These are phyloP conservation scores for Micrasema longulum DNA, from an alignment of 1,140 invertebrate genomes.

Conservation along the genomic window DNA sequence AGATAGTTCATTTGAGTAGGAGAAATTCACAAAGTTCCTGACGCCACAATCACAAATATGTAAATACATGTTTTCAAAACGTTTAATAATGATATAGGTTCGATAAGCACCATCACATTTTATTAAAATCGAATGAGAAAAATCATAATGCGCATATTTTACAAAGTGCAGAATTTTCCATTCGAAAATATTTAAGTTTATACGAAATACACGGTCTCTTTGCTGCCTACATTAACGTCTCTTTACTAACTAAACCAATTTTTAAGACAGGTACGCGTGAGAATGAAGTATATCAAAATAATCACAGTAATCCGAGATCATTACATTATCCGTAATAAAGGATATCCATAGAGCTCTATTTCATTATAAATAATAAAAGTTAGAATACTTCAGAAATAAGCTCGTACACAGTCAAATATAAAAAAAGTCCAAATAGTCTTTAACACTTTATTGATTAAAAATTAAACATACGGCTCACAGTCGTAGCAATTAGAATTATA, in stretches of 20 bases:
- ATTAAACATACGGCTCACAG: slow-evolving; percentile 45
- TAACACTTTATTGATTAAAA: slow-evolving; percentile 54
- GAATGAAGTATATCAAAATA: slow-evolving; percentile 9
- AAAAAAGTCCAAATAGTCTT: slow-evolving; percentile 51
- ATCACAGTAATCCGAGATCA: slow-evolving; percentile 26
- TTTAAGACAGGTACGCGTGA: slow-evolving; percentile 5
- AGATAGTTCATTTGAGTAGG: no score
- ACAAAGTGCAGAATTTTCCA: no score
- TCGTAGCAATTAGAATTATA: slow-evolving; percentile 38
- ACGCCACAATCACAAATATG: no score
- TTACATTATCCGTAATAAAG: slow-evolving; percentile 1
- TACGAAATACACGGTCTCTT: no score
- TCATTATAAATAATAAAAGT: slow-evolving; percentile 35
- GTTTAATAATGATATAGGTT: no score
- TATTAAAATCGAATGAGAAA: no score
- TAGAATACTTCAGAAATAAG: slow-evolving; percentile 25
- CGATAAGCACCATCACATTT: no score
- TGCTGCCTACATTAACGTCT: no score
- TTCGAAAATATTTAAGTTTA: no score
- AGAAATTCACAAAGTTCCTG: no score
- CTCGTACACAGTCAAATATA: slow-evolving; percentile 34
- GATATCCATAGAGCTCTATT: slow-evolving; percentile 30
- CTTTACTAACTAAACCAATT: neutral
- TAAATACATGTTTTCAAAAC: no score
- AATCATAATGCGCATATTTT: no score